phyloP scores from a whole-genome alignment of 2,113 vertebrate species.

The Cavia aperea region DNA sequence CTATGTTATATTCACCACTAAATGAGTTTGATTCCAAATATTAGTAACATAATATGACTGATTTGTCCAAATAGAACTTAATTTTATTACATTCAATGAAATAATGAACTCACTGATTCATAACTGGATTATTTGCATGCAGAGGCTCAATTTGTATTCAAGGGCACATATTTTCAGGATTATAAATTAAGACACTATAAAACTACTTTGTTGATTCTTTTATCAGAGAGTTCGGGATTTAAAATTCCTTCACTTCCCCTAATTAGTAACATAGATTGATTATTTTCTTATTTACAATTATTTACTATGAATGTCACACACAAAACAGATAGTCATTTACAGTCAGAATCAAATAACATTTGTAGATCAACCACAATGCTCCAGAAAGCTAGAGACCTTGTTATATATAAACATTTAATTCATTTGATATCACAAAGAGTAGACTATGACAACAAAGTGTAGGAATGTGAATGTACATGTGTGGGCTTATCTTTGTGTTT shows the following conservation, averaged over 20 bases:
- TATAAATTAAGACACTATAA: conserved; percentile 1
- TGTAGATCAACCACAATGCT: neutral
- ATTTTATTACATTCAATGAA: neutral
- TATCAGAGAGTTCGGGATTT: neutral
- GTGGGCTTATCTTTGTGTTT: neutral
- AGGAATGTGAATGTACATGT: neutral
- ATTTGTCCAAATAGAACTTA: neutral
- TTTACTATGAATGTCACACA: neutral
- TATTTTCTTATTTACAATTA: neutral
- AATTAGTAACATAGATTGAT: neutral
- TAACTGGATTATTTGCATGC: neutral
- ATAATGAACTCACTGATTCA: neutral
- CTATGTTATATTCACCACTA: neutral
- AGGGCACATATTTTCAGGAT: neutral
- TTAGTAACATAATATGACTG: neutral
- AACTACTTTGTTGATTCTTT: neutral
- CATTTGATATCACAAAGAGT: neutral
- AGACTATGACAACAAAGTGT: neutral
- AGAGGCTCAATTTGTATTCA: neutral
- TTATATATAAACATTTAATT: neutral
- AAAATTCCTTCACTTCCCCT: neutral
- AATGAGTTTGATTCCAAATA: neutral
- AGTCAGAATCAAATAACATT: neutral
- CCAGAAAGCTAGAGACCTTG: neutral
- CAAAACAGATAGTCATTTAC: neutral